Conservation (phyloP, 1,140 invertebrate species). For the Lasioglossum albipes region DNA sequence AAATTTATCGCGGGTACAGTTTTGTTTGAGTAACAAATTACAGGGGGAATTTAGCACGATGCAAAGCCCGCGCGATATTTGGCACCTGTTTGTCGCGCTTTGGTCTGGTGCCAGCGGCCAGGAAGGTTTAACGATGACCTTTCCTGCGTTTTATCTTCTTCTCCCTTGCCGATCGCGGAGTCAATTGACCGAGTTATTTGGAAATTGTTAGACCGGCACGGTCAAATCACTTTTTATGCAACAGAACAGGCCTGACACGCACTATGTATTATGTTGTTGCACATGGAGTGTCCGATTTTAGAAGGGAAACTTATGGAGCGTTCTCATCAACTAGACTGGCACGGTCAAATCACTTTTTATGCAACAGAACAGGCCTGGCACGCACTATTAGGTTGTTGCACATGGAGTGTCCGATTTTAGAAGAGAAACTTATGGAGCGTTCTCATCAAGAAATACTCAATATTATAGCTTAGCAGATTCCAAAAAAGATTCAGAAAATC, state of each 20-base stretch:
- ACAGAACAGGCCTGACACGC: too few species aligned
- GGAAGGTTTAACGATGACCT: not conserved
- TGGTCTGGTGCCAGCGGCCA: slow-evolving; percentile 18
- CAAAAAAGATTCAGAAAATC: too few species aligned
- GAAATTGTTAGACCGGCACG: not conserved
- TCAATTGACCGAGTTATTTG: not conserved
- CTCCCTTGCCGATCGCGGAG: not conserved
- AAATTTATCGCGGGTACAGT: not conserved
- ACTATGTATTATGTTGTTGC: too few species aligned
- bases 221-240: not conserved
- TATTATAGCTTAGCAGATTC: too few species aligned
- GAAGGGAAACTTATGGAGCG: too few species aligned
- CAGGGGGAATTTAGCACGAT: not conserved
- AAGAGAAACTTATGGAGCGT: too few species aligned
- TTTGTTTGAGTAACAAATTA: slow-evolving; percentile 15
- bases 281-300: too few species aligned
- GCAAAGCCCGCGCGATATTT: not conserved
- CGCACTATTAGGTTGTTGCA: too few species aligned
- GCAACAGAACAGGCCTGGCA: too few species aligned
- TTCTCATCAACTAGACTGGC: not conserved
- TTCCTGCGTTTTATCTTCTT: not conserved
- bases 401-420: too few species aligned
- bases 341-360: not conserved
- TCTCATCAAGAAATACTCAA: too few species aligned
- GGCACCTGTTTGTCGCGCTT: slow-evolving; percentile 21